Evolutionary conservation across 2,797 vertebrate genomes (phyloP).

Genomic region (Dendrocincla tyrannina): DNA sequence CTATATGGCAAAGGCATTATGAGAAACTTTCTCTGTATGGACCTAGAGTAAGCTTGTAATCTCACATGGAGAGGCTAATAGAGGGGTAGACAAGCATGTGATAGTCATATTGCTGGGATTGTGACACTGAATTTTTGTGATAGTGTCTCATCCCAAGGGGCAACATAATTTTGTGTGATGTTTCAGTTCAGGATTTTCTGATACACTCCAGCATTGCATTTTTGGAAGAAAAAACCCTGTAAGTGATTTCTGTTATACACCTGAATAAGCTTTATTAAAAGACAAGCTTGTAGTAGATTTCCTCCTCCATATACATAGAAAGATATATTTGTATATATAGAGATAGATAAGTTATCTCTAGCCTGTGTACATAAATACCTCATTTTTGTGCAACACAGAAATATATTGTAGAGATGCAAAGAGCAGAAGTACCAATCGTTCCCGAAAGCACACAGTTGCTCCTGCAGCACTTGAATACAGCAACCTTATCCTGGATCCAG

Average conservation of each 20-base stretch:
- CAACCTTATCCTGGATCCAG: background rate
- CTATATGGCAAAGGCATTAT: background rate
- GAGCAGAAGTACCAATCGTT: background rate
- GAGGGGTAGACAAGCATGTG: background rate
- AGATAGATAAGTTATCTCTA: background rate
- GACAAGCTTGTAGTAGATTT: background rate
- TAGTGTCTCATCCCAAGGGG: background rate
- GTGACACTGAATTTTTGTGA: background rate
- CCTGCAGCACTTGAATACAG: background rate
- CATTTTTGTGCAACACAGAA: background rate
- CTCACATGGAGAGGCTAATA: background rate
- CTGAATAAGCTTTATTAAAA: background rate
- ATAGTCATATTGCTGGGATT: background rate
- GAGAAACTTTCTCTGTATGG: background rate
- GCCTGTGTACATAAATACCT: background rate
- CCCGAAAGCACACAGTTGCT: background rate
- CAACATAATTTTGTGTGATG: background rate
- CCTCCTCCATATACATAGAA: background rate
- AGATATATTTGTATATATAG: fast-evolving
- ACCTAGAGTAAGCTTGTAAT: background rate
- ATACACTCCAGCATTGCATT: background rate
- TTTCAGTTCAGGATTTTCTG: background rate
- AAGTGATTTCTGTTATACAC: background rate
- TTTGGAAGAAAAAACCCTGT: background rate
- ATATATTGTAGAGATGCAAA: background rate